Conservation (phyloP, 2,113 vertebrate genomes). For the Aythya baeri region DNA sequence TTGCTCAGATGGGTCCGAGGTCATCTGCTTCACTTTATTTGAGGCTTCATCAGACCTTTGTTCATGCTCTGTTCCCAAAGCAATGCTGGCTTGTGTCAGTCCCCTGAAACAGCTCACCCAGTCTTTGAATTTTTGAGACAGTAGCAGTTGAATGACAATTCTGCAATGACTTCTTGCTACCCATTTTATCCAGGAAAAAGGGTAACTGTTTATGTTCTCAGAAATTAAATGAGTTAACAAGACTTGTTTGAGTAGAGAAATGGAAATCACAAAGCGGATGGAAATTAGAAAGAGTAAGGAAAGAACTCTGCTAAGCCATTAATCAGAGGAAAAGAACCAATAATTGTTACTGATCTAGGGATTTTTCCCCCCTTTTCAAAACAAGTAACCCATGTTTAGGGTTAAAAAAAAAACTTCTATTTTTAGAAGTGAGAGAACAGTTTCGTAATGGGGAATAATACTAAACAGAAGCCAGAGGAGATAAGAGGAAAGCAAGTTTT, state of each 20-base stretch:
- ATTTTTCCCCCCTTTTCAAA: background rate
- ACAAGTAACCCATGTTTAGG: background rate
- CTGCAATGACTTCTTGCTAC: background rate
- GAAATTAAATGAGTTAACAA: background rate
- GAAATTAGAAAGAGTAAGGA: background rate
- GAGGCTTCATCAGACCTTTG: background rate
- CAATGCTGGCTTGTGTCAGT: background rate
- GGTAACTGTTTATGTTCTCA: background rate
- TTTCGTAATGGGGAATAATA: background rate
- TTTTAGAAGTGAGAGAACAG: background rate
- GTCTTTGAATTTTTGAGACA: background rate
- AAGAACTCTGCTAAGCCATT: background rate
- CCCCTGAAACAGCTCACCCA: background rate
- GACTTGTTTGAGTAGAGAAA: background rate
- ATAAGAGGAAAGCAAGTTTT: background rate
- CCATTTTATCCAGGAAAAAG: background rate
- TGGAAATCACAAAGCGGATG: background rate
- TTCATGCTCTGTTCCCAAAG: background rate
- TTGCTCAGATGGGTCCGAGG: background rate
- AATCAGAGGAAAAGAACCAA: background rate
- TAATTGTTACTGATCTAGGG: background rate
- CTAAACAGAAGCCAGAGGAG: background rate
- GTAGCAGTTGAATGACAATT: background rate
- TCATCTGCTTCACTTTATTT: background rate
- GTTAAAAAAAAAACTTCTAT: background rate